Conservation (phyloP, 2,113 vertebrate species). For the Corydoras sp. region DNA sequence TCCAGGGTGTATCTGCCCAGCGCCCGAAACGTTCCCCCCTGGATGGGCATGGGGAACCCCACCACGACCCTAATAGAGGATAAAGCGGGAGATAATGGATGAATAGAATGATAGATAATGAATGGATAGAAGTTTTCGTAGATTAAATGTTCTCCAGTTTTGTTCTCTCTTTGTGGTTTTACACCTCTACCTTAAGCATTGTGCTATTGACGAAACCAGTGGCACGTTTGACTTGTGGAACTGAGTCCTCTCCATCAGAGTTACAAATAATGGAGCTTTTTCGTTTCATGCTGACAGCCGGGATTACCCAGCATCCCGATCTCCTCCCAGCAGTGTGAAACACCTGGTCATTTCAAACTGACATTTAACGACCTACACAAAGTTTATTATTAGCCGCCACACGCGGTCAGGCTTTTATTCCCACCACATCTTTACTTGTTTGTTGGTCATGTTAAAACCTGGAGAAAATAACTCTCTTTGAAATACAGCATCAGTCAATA, state of each 20-base stretch:
- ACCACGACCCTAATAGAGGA: no score
- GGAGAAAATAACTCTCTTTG: no score
- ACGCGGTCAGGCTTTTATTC: no score
- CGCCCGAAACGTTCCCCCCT: no score
- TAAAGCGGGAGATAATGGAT: no score
- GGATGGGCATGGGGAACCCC: no score
- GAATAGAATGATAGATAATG: no score
- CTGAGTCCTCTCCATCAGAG: slow-evolving; percentile 17
- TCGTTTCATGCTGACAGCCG: background rate
- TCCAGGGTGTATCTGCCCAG: no score
- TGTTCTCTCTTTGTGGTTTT: background rate
- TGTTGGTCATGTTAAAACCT: no score
- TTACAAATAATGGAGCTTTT: background rate
- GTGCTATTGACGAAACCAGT: background rate
- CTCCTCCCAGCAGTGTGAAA: background rate
- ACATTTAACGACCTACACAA: background rate
- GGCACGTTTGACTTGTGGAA: background rate
- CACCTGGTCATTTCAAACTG: background rate
- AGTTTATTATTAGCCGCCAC: slow-evolving; percentile 2
- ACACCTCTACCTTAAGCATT: background rate
- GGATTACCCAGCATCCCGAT: background rate
- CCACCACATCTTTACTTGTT: background rate
- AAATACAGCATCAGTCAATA: no score
- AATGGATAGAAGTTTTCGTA: no score
- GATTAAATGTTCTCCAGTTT: no score